Evolutionary conservation across 1,140 invertebrate genomes (phyloP), one percentile per base, ranked within the genome.

Genomic region (Zaprionus camerounensis): DNA sequence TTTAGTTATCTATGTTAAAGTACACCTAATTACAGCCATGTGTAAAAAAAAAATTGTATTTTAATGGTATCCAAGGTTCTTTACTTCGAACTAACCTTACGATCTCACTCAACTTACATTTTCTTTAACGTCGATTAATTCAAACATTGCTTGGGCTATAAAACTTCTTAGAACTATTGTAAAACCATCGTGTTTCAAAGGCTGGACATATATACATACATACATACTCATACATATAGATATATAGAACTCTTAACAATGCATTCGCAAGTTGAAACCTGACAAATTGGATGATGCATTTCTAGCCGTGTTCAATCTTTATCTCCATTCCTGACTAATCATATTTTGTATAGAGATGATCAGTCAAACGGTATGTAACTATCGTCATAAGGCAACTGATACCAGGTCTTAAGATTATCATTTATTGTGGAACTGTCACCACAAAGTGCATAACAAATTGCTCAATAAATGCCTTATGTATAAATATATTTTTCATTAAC

Each of bases 1-100:
- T 36, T 12, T 22, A 24, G 20, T 56, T 55, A 64, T 51, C 11
- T 66, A 36, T 28, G 6, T 36, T 57, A 36, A 11, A 56, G 7
- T 69, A 74, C 46, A 75, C 63, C 53, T 70, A 63, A 64, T 75
- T 75, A 75, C 72, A 75, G 72, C 72, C 72, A 22, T 51, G 22
- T 51, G 46, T 49, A 24, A 24, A 51, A 17, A 17, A 13, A 51
- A 46, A 46, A 46, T 46, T 46, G n/a, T 46, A 9, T 46, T 17
- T 17, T 9, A 51, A 24, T 24, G 20, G 2, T 49, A 22, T 49
- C 17, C 20, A 49, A 20, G 20, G 17, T 49, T 11, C 7, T 17
- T 46, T 17, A 17, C n/a, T 17, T 46, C 3, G 41, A 41, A 13
- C 5, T 41, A 5, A n/a, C 15, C 38, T n/a, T 41, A n/a, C 6